phyloP scores from a whole-genome alignment of 2,888 invertebrate species.

The Globia sparganii region DNA sequence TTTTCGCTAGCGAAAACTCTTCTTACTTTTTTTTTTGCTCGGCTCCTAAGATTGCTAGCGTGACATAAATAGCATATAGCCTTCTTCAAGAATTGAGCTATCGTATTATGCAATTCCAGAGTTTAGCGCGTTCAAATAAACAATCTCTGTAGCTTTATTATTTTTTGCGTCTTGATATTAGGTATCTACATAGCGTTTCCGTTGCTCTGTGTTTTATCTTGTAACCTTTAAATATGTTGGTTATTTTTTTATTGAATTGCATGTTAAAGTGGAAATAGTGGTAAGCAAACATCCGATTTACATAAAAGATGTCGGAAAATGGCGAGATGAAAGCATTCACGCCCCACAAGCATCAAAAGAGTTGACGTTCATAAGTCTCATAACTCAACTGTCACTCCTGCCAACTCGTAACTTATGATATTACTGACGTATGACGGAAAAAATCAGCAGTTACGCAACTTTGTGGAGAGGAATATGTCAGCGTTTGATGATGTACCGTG shows the following conservation, averaged over 20 bases:
- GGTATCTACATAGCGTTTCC: background rate
- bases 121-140: background rate
- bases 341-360: constrained; percentile 39
- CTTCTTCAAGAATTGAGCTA: no score
- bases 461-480: constrained; percentile 10
- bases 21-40: background rate
- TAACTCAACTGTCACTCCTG: constrained; percentile 56
- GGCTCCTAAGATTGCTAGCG: no score
- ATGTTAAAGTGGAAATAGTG: constrained; percentile 1
- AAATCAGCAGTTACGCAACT: constrained; percentile 36
- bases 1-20: background rate
- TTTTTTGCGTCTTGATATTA: background rate
- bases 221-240: background rate
- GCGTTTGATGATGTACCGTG: background rate
- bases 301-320: constrained; percentile 18
- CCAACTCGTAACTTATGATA: constrained; percentile 52
- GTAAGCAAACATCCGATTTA: constrained; percentile 16
- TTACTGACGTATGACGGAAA: constrained; percentile 40
- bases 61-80: background rate
- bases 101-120: no score
- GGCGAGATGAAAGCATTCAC: constrained; percentile 20
- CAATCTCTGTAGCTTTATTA: no score
- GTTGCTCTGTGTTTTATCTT: background rate
- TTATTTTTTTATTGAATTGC: background rate
- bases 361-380: constrained; percentile 50